Evolutionary conservation across 2,797 vertebrate species (phyloP), one percentile per base, ranked within the genome.

Genomic region (Mareca strepera): DNA sequence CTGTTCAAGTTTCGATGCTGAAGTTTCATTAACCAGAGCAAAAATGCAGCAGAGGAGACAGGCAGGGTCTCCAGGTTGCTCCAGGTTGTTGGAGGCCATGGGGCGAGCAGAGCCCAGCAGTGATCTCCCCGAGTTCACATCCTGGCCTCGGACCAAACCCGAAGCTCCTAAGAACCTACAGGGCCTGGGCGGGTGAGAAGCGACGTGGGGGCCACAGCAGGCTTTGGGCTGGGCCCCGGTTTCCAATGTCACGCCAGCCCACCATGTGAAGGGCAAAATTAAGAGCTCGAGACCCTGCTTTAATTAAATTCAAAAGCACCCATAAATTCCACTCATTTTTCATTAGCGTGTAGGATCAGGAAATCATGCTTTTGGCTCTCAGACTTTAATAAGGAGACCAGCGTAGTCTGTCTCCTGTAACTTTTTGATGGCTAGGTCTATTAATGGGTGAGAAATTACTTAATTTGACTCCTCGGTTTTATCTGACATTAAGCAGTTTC

Each of bases 371-470:
- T 77, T 68, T 75, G 63, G 70, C 83, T 64, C 56, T 76, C 29
- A 29, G 73, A 14, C 72, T 90, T 77, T 70, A 73, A 17, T 64
- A 68, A 60, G 86, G 82, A 79, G 75, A 52, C 60, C 35, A 15
- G 72, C 28, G 0, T 29, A 77, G 75, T 82, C 82, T 80, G 75
- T 64, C 84, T 93, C 72, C 78, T 91, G 82, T 66, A 90, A 73
- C 59, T 91, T 84, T 59, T 67, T 73, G 66, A 89, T 89, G 79
- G 85, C 87, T 77, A 78, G 81, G 59, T 91, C 87, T 81, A 62
- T 92, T 84, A 89, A 78, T 2, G 66, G 78, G 82, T 91, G 88
- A 84, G 82, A 87, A 91, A 84, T 92, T 50, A 29, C 90, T 96
- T 82, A 28, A 84, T 94, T 86, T 81, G 84, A 7, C 55, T 86